phyloP scores from a whole-genome alignment of 2,113 vertebrate species.

The Okapia johnstoni region DNA sequence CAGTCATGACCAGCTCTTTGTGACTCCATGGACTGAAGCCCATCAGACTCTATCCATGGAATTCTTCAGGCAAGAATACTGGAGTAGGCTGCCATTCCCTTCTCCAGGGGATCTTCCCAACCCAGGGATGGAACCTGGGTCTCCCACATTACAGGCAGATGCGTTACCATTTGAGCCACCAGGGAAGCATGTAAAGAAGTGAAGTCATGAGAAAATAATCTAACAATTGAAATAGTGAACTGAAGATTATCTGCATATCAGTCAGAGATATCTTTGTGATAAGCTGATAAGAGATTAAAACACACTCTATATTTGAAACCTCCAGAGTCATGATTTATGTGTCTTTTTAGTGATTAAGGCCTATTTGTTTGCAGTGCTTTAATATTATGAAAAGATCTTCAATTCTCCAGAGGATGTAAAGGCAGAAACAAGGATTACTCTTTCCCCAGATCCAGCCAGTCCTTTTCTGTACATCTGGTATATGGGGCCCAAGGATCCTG shows the following conservation, averaged over 20 bases:
- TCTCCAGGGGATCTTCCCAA: not conserved
- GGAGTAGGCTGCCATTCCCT: not conserved
- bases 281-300: not conserved
- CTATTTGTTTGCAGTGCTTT: not conserved
- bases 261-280: not conserved
- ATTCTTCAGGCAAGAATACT: not conserved
- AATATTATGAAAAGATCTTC: not conserved
- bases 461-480: not conserved
- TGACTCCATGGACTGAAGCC: not conserved
- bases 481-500: not conserved
- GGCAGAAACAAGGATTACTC: not conserved
- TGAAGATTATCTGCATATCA: not conserved
- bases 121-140: not conserved
- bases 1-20: not conserved
- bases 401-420: not conserved
- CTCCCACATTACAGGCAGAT: not conserved
- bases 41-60: not conserved
- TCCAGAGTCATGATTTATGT: not conserved
- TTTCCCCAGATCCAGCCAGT: not conserved
- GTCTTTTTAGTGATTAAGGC: not conserved
- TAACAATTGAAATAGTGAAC: not conserved
- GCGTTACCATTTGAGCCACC: not conserved
- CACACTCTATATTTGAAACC: not conserved
- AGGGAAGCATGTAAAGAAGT: not conserved
- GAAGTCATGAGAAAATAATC: not conserved